Conservation (phyloP, 2,113 vertebrate species). For the Rhinolophus ferrumequinum region DNA sequence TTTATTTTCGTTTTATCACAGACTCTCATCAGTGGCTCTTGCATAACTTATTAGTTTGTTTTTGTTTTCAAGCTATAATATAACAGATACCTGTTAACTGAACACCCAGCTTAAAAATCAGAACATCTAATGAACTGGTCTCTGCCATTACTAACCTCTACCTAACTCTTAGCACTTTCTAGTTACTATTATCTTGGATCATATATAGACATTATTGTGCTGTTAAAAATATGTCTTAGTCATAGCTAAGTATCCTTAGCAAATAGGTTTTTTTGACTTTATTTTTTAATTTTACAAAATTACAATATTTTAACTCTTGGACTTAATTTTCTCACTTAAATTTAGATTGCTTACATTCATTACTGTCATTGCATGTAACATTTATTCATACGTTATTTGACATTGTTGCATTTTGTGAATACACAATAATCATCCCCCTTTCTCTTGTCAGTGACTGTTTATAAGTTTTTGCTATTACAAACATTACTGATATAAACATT, state of each 20-base stretch:
- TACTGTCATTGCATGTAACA: neutral
- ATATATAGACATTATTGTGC: neutral
- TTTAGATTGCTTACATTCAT: neutral
- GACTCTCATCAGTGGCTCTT: neutral
- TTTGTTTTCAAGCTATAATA: neutral
- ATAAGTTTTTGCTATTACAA: neutral
- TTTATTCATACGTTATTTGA: constrained; percentile 4
- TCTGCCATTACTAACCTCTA: neutral
- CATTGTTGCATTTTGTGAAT: neutral
- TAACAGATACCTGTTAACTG: neutral
- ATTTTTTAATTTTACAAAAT: constrained; percentile 35
- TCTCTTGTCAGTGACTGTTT: neutral
- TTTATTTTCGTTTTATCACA: constrained; percentile 38
- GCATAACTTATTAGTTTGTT: neutral
- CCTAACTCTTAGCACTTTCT: neutral
- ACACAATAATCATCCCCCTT: neutral
- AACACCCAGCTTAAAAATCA: neutral
- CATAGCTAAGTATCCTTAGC: neutral
- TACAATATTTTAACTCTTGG: neutral
- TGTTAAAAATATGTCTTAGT: neutral
- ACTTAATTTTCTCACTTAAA: neutral
- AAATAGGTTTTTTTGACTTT: neutral
- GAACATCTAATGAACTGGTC: neutral
- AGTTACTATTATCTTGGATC: neutral
- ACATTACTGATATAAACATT: neutral